Evolutionary conservation across 2,888 invertebrate genomes (phyloP), one percentile per base, ranked within the genome.

Genomic region (Polymixis lichenea): DNA sequence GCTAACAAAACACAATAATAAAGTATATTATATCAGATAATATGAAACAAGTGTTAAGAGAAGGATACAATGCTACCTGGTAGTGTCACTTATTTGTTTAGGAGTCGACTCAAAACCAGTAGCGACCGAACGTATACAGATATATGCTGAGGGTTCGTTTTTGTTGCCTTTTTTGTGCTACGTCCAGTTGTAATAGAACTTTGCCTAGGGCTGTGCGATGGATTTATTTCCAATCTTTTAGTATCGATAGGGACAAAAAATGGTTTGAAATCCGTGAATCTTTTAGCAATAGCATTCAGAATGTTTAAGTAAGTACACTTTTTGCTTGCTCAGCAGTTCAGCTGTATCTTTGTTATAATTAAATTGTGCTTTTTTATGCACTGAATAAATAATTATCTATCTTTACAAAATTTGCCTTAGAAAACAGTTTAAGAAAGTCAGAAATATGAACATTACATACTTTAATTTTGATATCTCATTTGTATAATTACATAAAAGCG

Each of bases 21-120:
- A 91, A 93, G 93, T 93, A 92, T 94, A 92, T 91, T 94, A 92
- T 91, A 96, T 95, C 95, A 94, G 95, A 96, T 95, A 94, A 94
- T 95, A 94, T 94, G 93, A 92, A 93, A 95, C 95, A 95, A 94
- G 95, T 93, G 95, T 94, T 92, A 92, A 93, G 92, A 93, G 89
- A 84, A 89, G 90, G 91, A 91, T 90, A 95, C 94, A 94, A 94
- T 92, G 90, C 95, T 96, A 96, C 96, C 96, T 95, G 95, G 91
- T 83, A 87, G 87, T 95, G 95, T 95, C 95, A 94, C 94, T 93
- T 96, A 94, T 96, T 96, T 96, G 96, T 96, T 96, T 96, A 96
- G 96, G 96, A 92, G 92, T 92, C 93, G 91, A 92, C 92, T 95
- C 91, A 96, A 95, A 96, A 96, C 96, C 96, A 96, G 96, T 96